phyloP scores from a whole-genome alignment of 2,888 invertebrate genomes.

The Apodemia duryi region DNA sequence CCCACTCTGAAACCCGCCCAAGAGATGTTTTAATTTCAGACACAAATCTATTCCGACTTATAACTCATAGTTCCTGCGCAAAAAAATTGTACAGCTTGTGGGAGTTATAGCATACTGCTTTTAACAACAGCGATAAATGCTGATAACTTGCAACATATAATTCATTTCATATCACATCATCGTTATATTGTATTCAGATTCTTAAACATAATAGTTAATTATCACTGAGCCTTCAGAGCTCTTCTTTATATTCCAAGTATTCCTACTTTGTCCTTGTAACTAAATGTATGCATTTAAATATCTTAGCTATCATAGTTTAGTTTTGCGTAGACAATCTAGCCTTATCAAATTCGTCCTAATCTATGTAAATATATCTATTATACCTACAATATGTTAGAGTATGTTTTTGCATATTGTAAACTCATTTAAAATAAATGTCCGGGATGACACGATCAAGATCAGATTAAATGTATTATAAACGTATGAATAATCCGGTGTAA shows the following conservation, averaged over 20 bases:
- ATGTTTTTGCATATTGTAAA: not conserved
- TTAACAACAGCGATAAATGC: too few relatives aligned
- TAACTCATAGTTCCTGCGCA: too few relatives aligned
- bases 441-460: not conserved
- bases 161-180: too few relatives aligned
- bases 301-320: slow-evolving; percentile 17
- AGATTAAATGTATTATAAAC: too few relatives aligned
- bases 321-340: slow-evolving; percentile 38
- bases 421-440: not conserved
- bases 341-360: slow-evolving; percentile 56
- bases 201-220: too few relatives aligned
- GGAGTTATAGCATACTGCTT: too few relatives aligned
- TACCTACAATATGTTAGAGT: not conserved
- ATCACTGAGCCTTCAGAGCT: not conserved
- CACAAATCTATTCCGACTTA: too few relatives aligned
- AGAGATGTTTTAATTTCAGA: too few relatives aligned
- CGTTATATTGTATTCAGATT: not conserved
- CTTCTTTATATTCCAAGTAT: not conserved
- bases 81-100: too few relatives aligned
- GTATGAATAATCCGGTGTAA: too few relatives aligned
- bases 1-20: too few relatives aligned
- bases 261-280: not conserved
- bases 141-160: not conserved
- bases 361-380: slow-evolving; percentile 7
- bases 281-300: not conserved